These are phyloP conservation scores for Pachypsylla venusta DNA, from an alignment of 1,140 invertebrate genomes.

Conservation along the genomic window DNA sequence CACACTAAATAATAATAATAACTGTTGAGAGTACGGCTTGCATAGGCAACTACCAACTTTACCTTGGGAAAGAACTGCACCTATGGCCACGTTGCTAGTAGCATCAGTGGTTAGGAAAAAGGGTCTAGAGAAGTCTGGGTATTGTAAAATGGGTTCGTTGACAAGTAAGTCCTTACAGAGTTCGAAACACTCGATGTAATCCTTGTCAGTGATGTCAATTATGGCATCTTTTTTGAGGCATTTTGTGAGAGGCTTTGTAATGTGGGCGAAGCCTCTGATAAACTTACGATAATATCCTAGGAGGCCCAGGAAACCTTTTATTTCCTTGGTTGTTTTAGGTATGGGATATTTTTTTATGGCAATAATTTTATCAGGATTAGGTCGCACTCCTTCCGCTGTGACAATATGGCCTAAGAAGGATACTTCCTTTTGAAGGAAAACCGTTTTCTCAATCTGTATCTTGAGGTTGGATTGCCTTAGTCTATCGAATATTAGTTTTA, in stretches of 20 bases:
- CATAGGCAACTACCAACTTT: constrained; percentile 21
- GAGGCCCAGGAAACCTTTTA: constrained; percentile 29
- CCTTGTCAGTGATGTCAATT: not conserved
- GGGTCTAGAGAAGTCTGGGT: constrained; percentile 11
- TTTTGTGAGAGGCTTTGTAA: constrained; percentile 25
- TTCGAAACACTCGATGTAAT: constrained; percentile 26
- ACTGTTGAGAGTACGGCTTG: constrained; percentile 26
- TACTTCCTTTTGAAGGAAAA: constrained; percentile 26
- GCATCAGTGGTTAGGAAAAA: not conserved
- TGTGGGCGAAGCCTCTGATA: constrained; percentile 25
- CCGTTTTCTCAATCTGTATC: constrained; percentile 22
- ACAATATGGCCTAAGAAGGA: constrained; percentile 28
- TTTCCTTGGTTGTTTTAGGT: constrained; percentile 25
- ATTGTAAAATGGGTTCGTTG: constrained; percentile 27
- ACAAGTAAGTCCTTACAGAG: constrained; percentile 28
- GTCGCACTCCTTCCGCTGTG: constrained; percentile 24
- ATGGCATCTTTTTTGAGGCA: constrained; percentile 19
- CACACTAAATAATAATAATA: too few species aligned
- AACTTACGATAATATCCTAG: constrained; percentile 29
- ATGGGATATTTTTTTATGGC: constrained; percentile 24
- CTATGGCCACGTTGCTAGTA: constrained; percentile 11
- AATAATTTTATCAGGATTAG: constrained; percentile 26
- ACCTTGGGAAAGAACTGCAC: constrained; percentile 18
- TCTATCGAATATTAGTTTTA: constrained; percentile 22
- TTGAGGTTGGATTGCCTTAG: constrained; percentile 20